phyloP scores from a whole-genome alignment of 2,797 vertebrate genomes.

The Phataginus tricuspis region DNA sequence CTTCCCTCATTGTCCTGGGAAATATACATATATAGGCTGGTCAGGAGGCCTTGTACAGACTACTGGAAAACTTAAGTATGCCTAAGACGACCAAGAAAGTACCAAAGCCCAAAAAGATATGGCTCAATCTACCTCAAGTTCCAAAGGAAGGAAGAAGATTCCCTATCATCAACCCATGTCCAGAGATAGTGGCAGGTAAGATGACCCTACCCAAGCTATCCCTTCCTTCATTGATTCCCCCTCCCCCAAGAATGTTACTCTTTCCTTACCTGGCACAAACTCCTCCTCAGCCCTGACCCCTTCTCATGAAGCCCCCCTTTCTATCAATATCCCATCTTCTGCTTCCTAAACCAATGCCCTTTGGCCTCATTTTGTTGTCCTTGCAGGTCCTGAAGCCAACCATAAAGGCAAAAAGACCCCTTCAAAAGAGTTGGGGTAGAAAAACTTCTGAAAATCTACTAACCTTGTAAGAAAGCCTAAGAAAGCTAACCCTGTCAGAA shows the following conservation, averaged over 20 bases:
- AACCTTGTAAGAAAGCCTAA: neutral
- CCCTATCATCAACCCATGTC: accelerated
- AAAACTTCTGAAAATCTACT: neutral
- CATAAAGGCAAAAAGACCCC: neutral
- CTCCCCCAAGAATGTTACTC: neutral
- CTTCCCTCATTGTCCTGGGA: neutral
- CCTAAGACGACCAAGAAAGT: neutral
- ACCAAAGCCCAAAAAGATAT: neutral
- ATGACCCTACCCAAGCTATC: neutral
- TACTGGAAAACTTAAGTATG: neutral
- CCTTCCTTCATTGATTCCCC: neutral
- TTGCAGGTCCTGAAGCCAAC: neutral
- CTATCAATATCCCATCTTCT: neutral
- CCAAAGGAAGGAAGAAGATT: neutral
- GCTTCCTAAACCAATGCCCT: neutral
- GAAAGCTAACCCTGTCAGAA: neutral
- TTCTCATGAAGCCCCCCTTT: neutral
- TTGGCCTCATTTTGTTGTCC: neutral
- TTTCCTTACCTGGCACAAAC: neutral
- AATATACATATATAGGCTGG: neutral
- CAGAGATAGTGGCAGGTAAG: neutral
- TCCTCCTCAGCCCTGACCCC: neutral
- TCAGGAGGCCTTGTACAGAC: neutral
- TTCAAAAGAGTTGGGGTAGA: neutral
- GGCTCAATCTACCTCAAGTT: neutral